Evolutionary conservation across 2,797 vertebrate species (phyloP).

Genomic region (Pogoniulus pusillus): DNA sequence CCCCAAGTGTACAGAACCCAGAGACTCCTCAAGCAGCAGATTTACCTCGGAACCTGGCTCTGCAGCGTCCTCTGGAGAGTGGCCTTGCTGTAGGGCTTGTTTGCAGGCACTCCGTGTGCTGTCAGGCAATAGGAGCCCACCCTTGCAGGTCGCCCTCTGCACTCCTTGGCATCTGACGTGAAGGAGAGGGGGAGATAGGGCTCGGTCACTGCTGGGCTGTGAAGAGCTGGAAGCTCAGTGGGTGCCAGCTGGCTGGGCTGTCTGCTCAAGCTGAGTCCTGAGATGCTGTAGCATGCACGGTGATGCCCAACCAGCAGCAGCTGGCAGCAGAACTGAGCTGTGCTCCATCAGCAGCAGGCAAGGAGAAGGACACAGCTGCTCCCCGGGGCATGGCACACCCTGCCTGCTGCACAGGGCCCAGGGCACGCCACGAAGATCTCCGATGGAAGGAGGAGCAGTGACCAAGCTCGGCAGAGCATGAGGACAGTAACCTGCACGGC

Average conservation of each 20-base stretch:
- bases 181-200: neutral
- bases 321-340: neutral
- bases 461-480: slow-evolving; percentile 60
- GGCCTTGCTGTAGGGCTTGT: slow-evolving; percentile 18
- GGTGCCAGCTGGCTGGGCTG: neutral
- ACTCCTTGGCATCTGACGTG: slow-evolving; percentile 10
- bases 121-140: slow-evolving; percentile 68
- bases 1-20: slow-evolving; percentile 69
- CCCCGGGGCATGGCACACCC: neutral
- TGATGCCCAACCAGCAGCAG: neutral
- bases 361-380: neutral
- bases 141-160: slow-evolving; percentile 48
- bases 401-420: neutral
- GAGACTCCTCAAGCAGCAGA: slow-evolving; percentile 72
- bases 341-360: neutral
- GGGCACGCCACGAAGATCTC: neutral
- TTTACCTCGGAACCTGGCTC: slow-evolving; percentile 81
- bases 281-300: neutral
- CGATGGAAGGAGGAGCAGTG: slow-evolving; percentile 42
- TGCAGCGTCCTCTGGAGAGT: slow-evolving; percentile 64
- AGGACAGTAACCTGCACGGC: slow-evolving; percentile 45
- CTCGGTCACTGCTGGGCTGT: neutral
- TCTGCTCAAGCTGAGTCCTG: neutral
- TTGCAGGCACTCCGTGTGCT: slow-evolving; percentile 42
- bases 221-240: neutral